These are phyloP conservation scores for Alca torda DNA, from an alignment of 2,797 vertebrate species.

Conservation along the genomic window DNA sequence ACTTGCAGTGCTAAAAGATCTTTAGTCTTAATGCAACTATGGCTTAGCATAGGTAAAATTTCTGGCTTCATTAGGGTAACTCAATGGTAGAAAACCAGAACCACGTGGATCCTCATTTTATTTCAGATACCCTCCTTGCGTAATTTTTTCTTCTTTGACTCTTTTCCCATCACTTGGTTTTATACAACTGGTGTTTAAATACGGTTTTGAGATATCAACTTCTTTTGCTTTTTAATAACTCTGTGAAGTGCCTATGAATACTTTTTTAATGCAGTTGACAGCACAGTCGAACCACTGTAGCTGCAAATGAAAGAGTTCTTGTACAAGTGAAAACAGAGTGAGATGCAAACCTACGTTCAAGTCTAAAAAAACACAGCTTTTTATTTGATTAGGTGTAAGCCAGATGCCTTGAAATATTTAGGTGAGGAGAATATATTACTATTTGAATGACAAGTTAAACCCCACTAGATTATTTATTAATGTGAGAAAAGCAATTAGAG, in stretches of 20 bases:
- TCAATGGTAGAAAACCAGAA: neutral
- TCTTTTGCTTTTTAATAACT: neutral
- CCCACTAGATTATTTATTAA: neutral
- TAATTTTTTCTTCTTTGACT: neutral
- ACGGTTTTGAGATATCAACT: neutral
- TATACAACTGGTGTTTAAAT: neutral
- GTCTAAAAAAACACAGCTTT: neutral
- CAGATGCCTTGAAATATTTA: constrained; percentile 4
- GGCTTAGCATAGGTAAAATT: neutral
- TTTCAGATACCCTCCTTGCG: neutral
- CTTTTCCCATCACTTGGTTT: neutral
- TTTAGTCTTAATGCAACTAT: neutral
- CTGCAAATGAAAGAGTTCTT: neutral
- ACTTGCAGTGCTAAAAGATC: neutral
- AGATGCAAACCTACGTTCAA: neutral
- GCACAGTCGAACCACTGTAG: neutral
- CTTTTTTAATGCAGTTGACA: neutral
- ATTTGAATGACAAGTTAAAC: neutral
- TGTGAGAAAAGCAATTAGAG: neutral
- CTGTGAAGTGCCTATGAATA: neutral
- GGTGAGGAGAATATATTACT: neutral
- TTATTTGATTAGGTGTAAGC: neutral
- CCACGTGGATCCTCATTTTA: rapidly evolving
- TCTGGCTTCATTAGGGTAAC: neutral
- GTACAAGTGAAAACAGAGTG: neutral